Percentiles rank a stretch among this genome's conserved stretches.
Evolutionary conservation across 23 tunicate genomes (phyloP).

Genomic region (Phallusia fumigata): DNA sequence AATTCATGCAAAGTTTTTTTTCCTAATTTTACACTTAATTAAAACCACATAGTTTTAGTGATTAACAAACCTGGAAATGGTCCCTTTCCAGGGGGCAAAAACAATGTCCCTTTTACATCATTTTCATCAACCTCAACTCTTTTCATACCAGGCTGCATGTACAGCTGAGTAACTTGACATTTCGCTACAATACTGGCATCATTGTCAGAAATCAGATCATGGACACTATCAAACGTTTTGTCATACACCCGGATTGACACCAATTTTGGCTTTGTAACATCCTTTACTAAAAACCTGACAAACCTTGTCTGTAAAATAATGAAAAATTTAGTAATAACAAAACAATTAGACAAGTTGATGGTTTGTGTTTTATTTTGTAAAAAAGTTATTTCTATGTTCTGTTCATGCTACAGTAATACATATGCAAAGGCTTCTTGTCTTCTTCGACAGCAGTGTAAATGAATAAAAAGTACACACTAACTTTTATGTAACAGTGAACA

Average conservation of each 20-base stretch:
- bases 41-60: too few species aligned
- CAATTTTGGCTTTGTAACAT: constrained; percentile 41
- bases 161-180: not conserved
- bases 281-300: constrained; percentile 29
- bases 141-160: constrained; percentile 7
- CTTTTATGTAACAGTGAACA: too few species aligned
- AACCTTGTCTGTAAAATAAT: constrained; percentile 12
- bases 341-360: too few species aligned
- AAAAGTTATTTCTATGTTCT: too few species aligned
- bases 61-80: constrained; percentile 42
- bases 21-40: too few species aligned
- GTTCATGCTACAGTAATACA: too few species aligned
- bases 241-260: not conserved
- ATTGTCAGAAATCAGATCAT: not conserved
- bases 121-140: constrained; percentile 2
- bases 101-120: constrained; percentile 35
- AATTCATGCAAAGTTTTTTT: too few species aligned
- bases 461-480: too few species aligned
- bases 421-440: too few species aligned
- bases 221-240: not conserved
- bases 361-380: too few species aligned
- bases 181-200: not conserved
- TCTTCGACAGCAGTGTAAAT: too few species aligned
- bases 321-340: not conserved
- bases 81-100: constrained; percentile 49